Evolutionary conservation across 2,888 invertebrate species (phyloP).

Genomic region (Scrobipalpa atriplicella): DNA sequence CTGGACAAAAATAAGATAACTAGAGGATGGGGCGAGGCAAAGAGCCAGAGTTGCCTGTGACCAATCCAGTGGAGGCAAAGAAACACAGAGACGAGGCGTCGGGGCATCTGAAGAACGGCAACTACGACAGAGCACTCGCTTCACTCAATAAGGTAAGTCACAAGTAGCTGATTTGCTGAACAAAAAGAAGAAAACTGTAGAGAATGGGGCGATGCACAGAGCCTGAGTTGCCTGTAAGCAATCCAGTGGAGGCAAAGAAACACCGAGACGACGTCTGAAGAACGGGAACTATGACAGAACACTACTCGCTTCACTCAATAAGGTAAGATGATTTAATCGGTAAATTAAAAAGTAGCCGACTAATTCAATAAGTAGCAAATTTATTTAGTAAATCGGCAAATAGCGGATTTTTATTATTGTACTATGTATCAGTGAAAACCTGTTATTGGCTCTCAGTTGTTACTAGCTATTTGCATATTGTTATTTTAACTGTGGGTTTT

Average conservation of each 20-base stretch:
- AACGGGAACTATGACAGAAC: conserved; percentile 88
- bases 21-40: conserved; percentile 66
- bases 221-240: conserved; percentile 64
- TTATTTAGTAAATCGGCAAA: too few relatives aligned
- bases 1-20: too few relatives aligned
- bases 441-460: too few relatives aligned
- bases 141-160: conserved; percentile 86
- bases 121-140: conserved; percentile 86
- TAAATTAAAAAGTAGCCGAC: too few relatives aligned
- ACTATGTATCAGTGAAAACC: too few relatives aligned
- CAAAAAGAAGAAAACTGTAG: background rate
- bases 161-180: background rate
- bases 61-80: conserved; percentile 83
- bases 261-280: conserved; percentile 90
- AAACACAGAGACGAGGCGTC: conserved; percentile 90
- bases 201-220: conserved; percentile 71
- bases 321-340: conserved; percentile 82
- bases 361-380: too few relatives aligned
- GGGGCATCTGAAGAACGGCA: conserved; percentile 89
- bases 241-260: conserved; percentile 84
- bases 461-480: too few relatives aligned
- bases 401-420: too few relatives aligned
- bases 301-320: conserved; percentile 86
- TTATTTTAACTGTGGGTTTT: too few relatives aligned
- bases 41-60: conserved; percentile 65